Conservation (phyloP, 2,888 invertebrate species). For the Strigamia transsilvanica region DNA sequence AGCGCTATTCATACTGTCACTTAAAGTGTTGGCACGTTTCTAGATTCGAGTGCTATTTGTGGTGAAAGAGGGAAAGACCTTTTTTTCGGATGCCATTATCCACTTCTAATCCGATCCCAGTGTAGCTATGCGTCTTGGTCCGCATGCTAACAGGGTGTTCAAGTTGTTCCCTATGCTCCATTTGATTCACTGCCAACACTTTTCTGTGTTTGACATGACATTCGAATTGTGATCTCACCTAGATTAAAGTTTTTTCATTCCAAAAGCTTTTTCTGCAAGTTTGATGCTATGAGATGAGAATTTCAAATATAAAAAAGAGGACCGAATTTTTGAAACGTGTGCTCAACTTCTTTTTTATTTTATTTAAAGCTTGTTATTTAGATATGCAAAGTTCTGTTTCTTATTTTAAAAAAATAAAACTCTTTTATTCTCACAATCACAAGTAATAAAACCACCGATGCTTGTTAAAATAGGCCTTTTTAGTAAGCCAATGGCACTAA, state of each 20-base stretch:
- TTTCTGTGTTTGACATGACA: constrained; percentile 25
- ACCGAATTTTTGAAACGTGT: no score
- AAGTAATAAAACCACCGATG: no score
- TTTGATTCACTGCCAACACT: constrained; percentile 38
- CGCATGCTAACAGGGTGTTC: constrained; percentile 34
- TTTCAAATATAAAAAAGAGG: neutral
- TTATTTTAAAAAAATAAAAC: no score
- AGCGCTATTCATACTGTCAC: constrained; percentile 3
- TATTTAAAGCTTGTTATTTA: no score
- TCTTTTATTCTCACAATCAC: no score
- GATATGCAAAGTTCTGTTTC: no score
- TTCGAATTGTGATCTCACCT: constrained; percentile 18
- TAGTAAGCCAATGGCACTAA: neutral
- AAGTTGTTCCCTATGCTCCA: constrained; percentile 16
- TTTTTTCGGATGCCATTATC: constrained; percentile 30
- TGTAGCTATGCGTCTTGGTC: constrained; percentile 18
- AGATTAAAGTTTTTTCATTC: constrained; percentile 20
- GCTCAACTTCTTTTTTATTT: no score
- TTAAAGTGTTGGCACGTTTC: constrained; percentile 35
- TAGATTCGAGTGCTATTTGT: constrained; percentile 34
- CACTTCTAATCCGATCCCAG: constrained; percentile 30
- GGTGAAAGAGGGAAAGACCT: constrained; percentile 13
- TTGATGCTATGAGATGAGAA: constrained; percentile 1
- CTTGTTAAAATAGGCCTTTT: no score
- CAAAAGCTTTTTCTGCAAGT: neutral